Base-by-base conservation (phyloP, 2,888 invertebrate species). In the Blastobasis lacticolella region DNA sequence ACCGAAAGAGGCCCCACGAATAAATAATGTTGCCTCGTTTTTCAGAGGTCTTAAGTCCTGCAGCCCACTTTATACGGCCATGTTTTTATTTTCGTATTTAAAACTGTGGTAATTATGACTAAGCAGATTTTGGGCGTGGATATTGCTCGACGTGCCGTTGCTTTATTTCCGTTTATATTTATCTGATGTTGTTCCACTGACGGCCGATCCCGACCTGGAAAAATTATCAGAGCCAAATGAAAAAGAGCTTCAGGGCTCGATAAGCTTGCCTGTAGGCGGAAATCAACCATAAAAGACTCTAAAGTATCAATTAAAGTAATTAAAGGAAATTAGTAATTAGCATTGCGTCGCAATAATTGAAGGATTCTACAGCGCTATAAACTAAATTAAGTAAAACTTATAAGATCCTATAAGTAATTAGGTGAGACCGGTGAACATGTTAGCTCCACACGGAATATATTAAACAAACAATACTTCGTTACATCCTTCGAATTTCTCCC, bases 11-110 rank as follows among this genome's bases (percentile, higher is more conserved):
- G 77, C 69, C 71, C 69, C 61, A 54, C 67, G 73, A 75, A 81
- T 85, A 84, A 85, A 81, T 82, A 85, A 85, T 84, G 80, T 67
- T 62, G 60, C 61, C 74, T 77, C 83, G 73, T 85, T 84, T 81
- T 81, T 85, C 78, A 82, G 73, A 77, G 78, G 81, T 77, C 83
- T 82, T 85, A 82, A 81, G 79, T 75, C 77, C 73, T 61, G 61
- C 68, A 64, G 69, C 67, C 72, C 68, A 77, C 78, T 80, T 77
- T 78, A 75, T 75, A 73, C 71, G 69, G 55, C 63, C 71, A 69
- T 76, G 78, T 81, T 80, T 80, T 78, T 75, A 73, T 75, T 78
- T 73, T 73, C 63, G 67, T 71, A 71, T 81, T 81, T 75, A 75
- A 76, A 78, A 78, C 71, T 75, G 69, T 59, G 70, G 74, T 81